Base-by-base conservation (phyloP, 2,888 invertebrate genomes). In the Pristionchus arcanus region DNA sequence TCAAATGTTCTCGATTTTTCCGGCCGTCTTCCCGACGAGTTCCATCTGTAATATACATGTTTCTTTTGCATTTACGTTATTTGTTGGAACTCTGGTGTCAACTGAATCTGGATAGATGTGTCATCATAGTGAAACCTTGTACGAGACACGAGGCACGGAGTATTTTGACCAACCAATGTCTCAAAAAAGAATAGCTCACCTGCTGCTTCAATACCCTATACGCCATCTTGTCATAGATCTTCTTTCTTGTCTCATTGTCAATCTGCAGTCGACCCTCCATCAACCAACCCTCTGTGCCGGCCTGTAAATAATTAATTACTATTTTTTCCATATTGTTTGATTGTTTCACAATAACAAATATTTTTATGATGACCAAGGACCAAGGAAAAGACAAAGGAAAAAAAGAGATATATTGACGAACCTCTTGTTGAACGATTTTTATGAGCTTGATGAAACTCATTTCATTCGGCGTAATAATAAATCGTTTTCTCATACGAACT, bases 211-310 rank as follows among this genome's bases (percentile, higher is more conserved):
- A 77, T 9, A 77, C 31, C n/a, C n/a, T 21, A 25, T 77, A 42
- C 9, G 77, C 77, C 77, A 77, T 77, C 42, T 77, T 77, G 42
- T 77, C 77, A 42, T 77, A 77, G 15, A 77, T 31, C 21, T 25
- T 77, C 13, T 42, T 42, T 21, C 77, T 15, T 7, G 77, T 77
- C 3, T 37, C 77, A 77, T 77, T 77, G 25, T 77, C 77, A n/a
- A 77, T 77, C n/a, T 77, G 77, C 21, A 77, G 42, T 49, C 77
- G 77, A 5, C 77, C 77, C n/a, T 77, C 77, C 77, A 77, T 42
- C 25, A 77, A 42, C 77, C 77, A 77, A 9, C 77, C 77, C 13
- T 77, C 77, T 1, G 77, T 77, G 42, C 77, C 77, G 13, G 77
- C 77, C 77, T 77, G 49, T 2, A 77, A 77, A 21, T 77, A 9